phyloP scores from a whole-genome alignment of 2,113 vertebrate genomes.

The Crotalus helleri region DNA sequence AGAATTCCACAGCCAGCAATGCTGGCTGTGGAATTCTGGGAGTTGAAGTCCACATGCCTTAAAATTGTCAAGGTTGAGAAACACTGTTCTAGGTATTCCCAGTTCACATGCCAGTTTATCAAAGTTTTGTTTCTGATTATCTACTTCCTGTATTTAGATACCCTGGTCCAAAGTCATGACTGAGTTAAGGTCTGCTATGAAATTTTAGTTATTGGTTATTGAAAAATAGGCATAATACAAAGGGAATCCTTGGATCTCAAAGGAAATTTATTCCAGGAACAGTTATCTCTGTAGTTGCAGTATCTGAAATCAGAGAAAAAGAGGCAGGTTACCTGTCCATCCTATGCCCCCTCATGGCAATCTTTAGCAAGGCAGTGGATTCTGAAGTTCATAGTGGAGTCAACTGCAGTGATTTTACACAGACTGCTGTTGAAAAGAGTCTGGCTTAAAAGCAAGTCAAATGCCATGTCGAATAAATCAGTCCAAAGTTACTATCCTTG shows the following conservation, averaged over 20 bases:
- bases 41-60: too few species aligned
- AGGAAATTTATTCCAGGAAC: not conserved
- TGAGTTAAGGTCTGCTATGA: not conserved
- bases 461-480: not conserved
- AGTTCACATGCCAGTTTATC: not conserved
- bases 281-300: not conserved
- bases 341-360: not conserved
- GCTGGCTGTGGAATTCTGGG: too few species aligned
- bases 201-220: not conserved
- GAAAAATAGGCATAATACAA: not conserved
- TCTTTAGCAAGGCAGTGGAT: not conserved
- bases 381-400: not conserved
- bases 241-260: not conserved
- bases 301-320: not conserved
- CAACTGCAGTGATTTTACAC: not conserved
- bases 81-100: not conserved
- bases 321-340: not conserved
- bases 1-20: too few species aligned
- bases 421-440: not conserved
- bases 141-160: not conserved
- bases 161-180: not conserved
- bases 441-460: not conserved
- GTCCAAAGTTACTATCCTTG: not conserved
- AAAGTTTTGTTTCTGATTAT: not conserved
- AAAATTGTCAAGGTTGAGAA: too few species aligned